Evolutionary conservation across 2,888 invertebrate genomes (phyloP), one percentile per base, ranked within the genome.

Genomic region (Lydus trimaculatus): DNA sequence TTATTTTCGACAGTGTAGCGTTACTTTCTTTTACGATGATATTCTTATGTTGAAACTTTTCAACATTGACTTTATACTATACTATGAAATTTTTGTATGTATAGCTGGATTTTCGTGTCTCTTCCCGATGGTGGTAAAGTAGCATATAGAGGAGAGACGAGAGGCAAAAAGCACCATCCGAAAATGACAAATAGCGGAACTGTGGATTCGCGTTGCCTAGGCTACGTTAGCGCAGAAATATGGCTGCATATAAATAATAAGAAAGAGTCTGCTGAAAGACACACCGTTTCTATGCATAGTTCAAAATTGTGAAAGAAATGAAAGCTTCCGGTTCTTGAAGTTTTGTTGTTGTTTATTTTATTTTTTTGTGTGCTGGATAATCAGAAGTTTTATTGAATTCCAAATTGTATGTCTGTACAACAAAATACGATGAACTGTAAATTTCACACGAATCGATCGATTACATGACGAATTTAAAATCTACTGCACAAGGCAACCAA

Each of bases 171-270:
- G 78, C 79, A 74, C 78, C 78, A 78, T 76, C 78, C 79, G 79
- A 81, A 81, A 83, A 82, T 82, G 82, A 83, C 82, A 82, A 82
- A 82, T 82, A 81, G 83, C 81, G 79, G 81, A 80, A 78, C 80
- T 76, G 7, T 43, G 79, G 78, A 79, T 77, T 77, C 78, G 82
- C 36, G 43, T 82, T 80, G 81, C 82, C 48, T 82, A 81, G 80
- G 82, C 70, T 76, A 80, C 81, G 76, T 70, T 70, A 17, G 28
- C 73, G 76, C 74, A 75, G 81, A 82, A 81, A 81, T 82, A 82
- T 82, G 82, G 82, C 82, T 82, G 81, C 79, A 82, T 82, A 82
- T 82, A 82, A 82, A 82, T 82, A 81, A 81, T 9, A 81, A 82
- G 81, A 80, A 78, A 78, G 77, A n/a, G n/a, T n/a, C n/a, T n/a